A percentile compares a stretch with the other conserved stretches of the same genome.
Conservation (phyloP, 1,140 invertebrate genomes). For the Nymphalis io region DNA sequence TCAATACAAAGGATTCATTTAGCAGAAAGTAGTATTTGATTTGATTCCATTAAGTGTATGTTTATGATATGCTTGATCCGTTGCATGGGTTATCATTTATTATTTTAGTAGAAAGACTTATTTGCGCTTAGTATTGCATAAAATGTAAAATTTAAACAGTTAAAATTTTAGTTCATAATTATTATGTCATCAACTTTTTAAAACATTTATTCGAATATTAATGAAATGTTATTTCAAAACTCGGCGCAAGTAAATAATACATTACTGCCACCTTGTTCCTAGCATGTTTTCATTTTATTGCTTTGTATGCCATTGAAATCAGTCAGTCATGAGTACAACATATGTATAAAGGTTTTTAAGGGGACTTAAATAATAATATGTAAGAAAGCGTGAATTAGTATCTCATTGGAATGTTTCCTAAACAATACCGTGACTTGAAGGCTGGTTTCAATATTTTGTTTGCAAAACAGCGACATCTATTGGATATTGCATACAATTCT, state of each 20-base stretch:
- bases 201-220: too few relatives aligned
- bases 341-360: slow-evolving; percentile 5
- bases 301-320: slow-evolving; percentile 60
- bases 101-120: slow-evolving; percentile 2
- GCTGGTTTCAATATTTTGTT: slow-evolving; percentile 70
- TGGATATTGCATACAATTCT: slow-evolving; percentile 35
- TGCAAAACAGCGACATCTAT: slow-evolving; percentile 71
- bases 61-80: not conserved
- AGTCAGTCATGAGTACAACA: slow-evolving; percentile 68
- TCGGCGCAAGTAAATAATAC: not conserved
- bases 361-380: slow-evolving; percentile 29
- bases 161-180: not conserved
- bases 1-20: not conserved
- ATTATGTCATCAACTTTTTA: too few relatives aligned
- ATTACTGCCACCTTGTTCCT: not conserved
- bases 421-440: slow-evolving; percentile 33
- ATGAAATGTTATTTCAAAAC: not conserved
- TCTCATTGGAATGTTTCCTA: slow-evolving; percentile 66
- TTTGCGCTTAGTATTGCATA: not conserved
- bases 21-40: not conserved
- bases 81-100: slow-evolving; percentile 6
- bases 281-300: slow-evolving; percentile 29
- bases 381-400: slow-evolving; percentile 26
- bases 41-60: not conserved
- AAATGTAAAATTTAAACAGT: not conserved